A percentile compares a stretch with the other conserved stretches of the same genome.
phyloP scores from a whole-genome alignment of 2,113 vertebrate species.

The Engystomops pustulosus region DNA sequence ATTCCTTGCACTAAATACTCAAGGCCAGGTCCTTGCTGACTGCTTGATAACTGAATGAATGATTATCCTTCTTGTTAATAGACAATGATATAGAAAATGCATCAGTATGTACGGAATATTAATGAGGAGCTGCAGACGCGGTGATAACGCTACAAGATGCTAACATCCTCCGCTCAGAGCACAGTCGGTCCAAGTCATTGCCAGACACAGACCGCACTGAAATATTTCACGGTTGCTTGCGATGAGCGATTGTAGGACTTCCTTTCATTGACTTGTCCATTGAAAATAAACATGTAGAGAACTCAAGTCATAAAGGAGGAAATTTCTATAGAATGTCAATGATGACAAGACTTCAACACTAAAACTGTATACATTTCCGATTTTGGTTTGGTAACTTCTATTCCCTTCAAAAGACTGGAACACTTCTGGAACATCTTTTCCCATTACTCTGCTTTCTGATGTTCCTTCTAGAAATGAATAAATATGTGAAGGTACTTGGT shows the following conservation, averaged over 20 bases:
- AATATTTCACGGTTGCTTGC: neutral
- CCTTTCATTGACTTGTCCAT: no score
- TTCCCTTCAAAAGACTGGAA: neutral
- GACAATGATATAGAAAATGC: slow-evolving; percentile 93
- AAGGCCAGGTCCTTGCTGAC: slow-evolving; percentile 86
- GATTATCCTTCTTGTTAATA: slow-evolving; percentile 98
- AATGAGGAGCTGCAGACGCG: slow-evolving; percentile 94
- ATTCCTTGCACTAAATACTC: slow-evolving; percentile 71
- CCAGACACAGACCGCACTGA: neutral
- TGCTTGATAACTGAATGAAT: slow-evolving; percentile 97
- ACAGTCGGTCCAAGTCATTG: neutral
- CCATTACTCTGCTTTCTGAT: no score
- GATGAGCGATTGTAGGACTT: neutral
- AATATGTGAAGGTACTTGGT: no score
- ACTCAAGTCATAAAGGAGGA: no score
- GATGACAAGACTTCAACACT: neutral
- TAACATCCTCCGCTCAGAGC: slow-evolving; percentile 61
- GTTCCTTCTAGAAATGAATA: no score
- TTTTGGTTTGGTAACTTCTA: neutral
- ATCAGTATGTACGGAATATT: slow-evolving; percentile 95
- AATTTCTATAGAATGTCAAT: neutral
- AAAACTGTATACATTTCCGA: neutral
- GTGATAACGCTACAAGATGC: slow-evolving; percentile 90
- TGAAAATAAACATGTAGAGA: no score
- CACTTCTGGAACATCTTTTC: no score